Evolutionary conservation across 2,888 invertebrate genomes (phyloP), one percentile per base, ranked within the genome.

Genomic region (Pandemis corylana): DNA sequence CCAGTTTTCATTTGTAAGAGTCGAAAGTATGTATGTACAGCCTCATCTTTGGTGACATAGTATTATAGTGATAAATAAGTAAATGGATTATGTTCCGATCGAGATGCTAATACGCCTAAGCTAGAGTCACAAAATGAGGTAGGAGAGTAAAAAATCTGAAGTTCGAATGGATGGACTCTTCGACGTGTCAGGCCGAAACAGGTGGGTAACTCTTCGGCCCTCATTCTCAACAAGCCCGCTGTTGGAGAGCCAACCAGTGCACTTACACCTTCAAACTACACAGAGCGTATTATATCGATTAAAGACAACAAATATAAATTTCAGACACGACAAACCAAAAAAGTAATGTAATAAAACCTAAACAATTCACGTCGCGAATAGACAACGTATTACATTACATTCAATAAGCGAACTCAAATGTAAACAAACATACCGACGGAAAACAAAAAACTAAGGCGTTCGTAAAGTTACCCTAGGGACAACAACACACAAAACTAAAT

Each of bases 101-200:
- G 81, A 87, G 85, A 86, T 81, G 84, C 81, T 84, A 83, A 79
- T 71, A 83, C 78, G 83, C 86, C 89, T 88, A 85, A 85, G 84
- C 90, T 90, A 90, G 80, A 89, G 87, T 88, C 86, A 90, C 87
- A 88, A 86, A 89, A 90, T 94, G 93, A 94, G 94, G 93, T 94
- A 94, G 94, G 90, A 90, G 80, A 89, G 87, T 89, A 89, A 90
- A 88, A 79, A 82, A 89, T 84, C 82, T 88, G 84, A 88, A 85
- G 83, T 82, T 84, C 71, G 78, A 80, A 79, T 87, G 88, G 87
- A 89, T 87, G 88, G 88, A 89, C 84, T 86, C 75, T 75, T 42
- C 62, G 41, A 42, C 42, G 7, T 9, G 42, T 12, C 61, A 61
- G 7, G 42, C 36, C 41, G 42, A n/a, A n/a, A 42, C 62, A 42